Evolutionary conservation across 92 coral and sea anemone species (phyloP).

Genomic region (Heteractis magnifica): DNA sequence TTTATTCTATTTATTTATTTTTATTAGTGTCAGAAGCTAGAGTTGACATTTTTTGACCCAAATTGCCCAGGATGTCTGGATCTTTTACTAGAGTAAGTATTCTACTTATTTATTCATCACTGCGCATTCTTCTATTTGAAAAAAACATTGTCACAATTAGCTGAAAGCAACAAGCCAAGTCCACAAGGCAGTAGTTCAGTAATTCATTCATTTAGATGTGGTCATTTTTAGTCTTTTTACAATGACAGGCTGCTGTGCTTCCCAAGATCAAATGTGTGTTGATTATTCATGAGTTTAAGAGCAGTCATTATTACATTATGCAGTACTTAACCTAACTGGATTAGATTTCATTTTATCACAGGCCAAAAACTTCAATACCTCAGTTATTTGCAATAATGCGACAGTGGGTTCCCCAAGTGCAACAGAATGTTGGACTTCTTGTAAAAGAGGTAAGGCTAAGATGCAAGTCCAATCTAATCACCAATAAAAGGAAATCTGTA

Average conservation of each 20-base stretch:
- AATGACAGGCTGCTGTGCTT: too few species aligned
- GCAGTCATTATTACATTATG: neutral
- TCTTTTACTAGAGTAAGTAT: constrained; percentile 84
- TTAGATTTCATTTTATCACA: constrained; percentile 11
- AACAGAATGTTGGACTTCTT: constrained; percentile 88
- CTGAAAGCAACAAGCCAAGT: too few species aligned
- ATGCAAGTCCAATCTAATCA: neutral
- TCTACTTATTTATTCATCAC: neutral
- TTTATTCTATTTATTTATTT: neutral
- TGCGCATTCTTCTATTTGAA: neutral
- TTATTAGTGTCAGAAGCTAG: constrained; percentile 84
- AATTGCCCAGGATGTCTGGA: constrained; percentile 95
- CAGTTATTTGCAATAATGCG: constrained; percentile 94
- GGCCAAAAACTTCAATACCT: constrained; percentile 86
- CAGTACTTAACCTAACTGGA: neutral
- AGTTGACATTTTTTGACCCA: constrained; percentile 97
- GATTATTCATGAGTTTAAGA: neutral
- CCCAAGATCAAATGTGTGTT: too few species aligned
- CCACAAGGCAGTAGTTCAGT: too few species aligned
- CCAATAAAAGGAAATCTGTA: too few species aligned
- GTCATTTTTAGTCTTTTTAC: too few species aligned
- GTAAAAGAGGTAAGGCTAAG: constrained; percentile 70
- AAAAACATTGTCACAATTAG: too few species aligned
- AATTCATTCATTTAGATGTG: too few species aligned
- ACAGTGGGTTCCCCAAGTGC: constrained; percentile 99